phyloP scores from a whole-genome alignment of 2,888 invertebrate species.

The Dynastes tityus region DNA sequence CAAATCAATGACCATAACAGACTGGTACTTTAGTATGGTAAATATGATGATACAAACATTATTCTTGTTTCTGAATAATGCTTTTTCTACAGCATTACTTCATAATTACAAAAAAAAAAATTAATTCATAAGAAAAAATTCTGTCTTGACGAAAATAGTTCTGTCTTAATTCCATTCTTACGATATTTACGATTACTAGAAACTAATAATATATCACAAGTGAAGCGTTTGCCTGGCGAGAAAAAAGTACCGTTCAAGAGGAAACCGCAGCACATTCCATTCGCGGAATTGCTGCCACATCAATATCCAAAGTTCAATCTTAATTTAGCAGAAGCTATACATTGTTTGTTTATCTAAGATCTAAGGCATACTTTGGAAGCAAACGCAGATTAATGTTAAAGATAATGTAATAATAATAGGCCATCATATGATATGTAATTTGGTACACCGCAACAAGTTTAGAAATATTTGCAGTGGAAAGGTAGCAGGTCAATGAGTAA shows the following conservation, averaged over 20 bases:
- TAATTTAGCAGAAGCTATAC: neutral
- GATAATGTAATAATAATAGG: too few species aligned
- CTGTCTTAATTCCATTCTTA: neutral
- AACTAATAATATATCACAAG: neutral
- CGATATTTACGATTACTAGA: neutral
- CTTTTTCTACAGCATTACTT: neutral
- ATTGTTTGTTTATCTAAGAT: too few species aligned
- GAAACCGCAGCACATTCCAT: conserved; percentile 17
- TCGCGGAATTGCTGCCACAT: neutral
- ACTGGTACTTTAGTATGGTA: too few species aligned
- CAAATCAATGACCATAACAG: too few species aligned
- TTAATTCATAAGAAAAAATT: neutral
- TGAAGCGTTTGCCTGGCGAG: neutral
- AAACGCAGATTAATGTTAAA: too few species aligned
- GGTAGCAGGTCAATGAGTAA: too few species aligned
- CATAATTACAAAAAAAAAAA: neutral
- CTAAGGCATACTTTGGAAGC: too few species aligned
- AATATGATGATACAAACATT: too few species aligned
- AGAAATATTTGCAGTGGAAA: too few species aligned
- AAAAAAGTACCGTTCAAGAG: conserved; percentile 24
- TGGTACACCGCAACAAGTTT: too few species aligned
- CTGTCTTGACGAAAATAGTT: neutral
- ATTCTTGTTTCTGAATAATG: neutral
- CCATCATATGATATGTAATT: too few species aligned
- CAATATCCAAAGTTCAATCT: neutral